These are phyloP conservation scores for Argopecten irradians DNA, from an alignment of 1,140 invertebrate genomes.

Conservation along the genomic window DNA sequence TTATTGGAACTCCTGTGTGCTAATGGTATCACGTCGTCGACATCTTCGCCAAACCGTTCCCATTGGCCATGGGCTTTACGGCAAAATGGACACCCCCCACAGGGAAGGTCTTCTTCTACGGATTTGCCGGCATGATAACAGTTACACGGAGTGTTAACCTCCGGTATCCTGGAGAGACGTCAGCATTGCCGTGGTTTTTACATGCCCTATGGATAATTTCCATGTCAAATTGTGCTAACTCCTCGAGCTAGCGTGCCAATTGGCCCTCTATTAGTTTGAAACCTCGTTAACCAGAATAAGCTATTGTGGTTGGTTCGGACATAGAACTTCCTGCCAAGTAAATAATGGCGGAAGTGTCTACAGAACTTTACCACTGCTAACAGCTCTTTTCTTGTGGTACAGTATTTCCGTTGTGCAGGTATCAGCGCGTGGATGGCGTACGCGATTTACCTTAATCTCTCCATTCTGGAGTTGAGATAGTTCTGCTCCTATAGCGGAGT, in stretches of 20 bases:
- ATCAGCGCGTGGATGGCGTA: neutral
- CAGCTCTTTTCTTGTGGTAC: conserved; percentile 49
- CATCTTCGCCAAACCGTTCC: neutral
- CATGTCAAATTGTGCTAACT: conserved; percentile 56
- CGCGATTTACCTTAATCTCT: too few species aligned
- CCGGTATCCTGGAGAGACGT: conserved; percentile 42
- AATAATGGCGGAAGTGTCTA: conserved; percentile 47
- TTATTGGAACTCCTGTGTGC: neutral
- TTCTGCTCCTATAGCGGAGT: too few species aligned
- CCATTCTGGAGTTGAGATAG: too few species aligned
- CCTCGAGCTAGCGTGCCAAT: conserved; percentile 59
- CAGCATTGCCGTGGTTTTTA: conserved; percentile 56
- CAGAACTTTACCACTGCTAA: conserved; percentile 46
- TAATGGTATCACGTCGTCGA: neutral
- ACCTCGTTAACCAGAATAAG: conserved; percentile 33
- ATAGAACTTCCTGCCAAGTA: conserved; percentile 48
- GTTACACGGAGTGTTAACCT: neutral
- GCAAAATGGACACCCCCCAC: neutral
- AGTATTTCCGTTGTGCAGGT: too few species aligned
- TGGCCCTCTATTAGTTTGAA: conserved; percentile 46
- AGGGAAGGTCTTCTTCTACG: neutral
- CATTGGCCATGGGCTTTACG: neutral
- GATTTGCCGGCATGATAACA: neutral
- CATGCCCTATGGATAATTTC: conserved; percentile 57
- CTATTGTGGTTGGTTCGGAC: conserved; percentile 45